Conservation (phyloP, 2,113 vertebrate genomes). For the Haplochromis vanheusdeni region DNA sequence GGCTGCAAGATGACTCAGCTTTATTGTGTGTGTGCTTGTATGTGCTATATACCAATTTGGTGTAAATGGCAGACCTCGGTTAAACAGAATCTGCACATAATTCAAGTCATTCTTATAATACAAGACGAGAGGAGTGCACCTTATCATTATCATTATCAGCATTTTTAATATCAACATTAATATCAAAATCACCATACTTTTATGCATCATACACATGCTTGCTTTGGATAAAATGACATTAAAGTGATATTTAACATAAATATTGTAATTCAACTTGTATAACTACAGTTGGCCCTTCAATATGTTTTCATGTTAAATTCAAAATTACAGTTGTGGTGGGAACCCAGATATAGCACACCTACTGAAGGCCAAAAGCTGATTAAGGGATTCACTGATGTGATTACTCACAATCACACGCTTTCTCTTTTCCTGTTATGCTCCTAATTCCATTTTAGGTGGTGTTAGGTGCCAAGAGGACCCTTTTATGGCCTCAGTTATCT, state of each 20-base stretch:
- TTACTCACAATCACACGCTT: neutral
- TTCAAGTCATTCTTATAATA: neutral
- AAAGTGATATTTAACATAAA: neutral
- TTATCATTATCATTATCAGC: neutral
- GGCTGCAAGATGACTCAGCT: neutral
- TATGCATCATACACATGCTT: neutral
- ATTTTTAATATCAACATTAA: neutral
- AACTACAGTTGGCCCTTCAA: neutral
- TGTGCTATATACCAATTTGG: neutral
- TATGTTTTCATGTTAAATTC: neutral
- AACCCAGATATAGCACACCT: neutral
- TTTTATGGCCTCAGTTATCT: slow-evolving; percentile 33
- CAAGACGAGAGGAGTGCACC: neutral
- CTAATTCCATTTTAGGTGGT: neutral
- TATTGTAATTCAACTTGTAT: neutral
- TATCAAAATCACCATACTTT: neutral
- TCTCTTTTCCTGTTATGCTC: neutral
- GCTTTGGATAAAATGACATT: neutral
- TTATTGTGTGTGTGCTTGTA: neutral
- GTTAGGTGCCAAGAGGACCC: slow-evolving; percentile 21
- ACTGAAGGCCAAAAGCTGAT: neutral
- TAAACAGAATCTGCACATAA: neutral
- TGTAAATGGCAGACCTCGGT: neutral
- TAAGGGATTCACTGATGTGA: slow-evolving; percentile 6
- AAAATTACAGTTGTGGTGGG: neutral